Evolutionary conservation across 2,113 vertebrate genomes (phyloP), one percentile per base, ranked within the genome.

Genomic region (Dicrurus megarhynchus): DNA sequence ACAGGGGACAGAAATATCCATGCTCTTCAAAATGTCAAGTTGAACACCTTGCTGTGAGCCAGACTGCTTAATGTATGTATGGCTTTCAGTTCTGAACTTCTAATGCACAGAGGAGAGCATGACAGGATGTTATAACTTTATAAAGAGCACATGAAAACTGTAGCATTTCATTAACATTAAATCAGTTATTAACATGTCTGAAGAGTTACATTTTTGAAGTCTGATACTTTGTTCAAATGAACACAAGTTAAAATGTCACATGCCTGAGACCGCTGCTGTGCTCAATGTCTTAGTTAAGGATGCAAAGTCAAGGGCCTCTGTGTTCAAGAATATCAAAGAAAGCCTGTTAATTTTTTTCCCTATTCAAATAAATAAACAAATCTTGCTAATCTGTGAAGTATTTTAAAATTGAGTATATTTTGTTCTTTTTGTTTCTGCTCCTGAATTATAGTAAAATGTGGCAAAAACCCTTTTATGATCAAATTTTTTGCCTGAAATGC

Each of bases 21-120:
- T 35, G 67, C 74, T 96, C 89, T 93, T 96, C 85, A 97, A 98
- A 98, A 98, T 98, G 98, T 98, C 98, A 98, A 98, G 96, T 97
- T 97, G 97, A 97, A 97, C 77, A 91, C 95, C 97, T 98, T 96
- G 97, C 98, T 98, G 98, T 94, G 98, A 97, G 95, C 95, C 95
- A 97, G 95, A 95, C 97, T 97, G 92, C 94, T 98, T 97, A 97
- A 76, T 93, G 82, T 95, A 97, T 77, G 95, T 90, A 90, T 44
- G 67, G 75, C 91, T 97, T 98, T 97, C 94, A 97, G 76, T 93
- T 97, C 78, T 95, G 96, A 98, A 97, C 97, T 97, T 97, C 91
- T 97, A 96, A 97, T 95, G 93, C 91, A 97, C 70, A 96, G 96
- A 97, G 83, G 95, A 97, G 81, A 93, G 95, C 96, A 96, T 91